Evolutionary conservation across 1,140 invertebrate species (phyloP), one percentile per base, ranked within the genome.

Genomic region (Drosophila ironensis): DNA sequence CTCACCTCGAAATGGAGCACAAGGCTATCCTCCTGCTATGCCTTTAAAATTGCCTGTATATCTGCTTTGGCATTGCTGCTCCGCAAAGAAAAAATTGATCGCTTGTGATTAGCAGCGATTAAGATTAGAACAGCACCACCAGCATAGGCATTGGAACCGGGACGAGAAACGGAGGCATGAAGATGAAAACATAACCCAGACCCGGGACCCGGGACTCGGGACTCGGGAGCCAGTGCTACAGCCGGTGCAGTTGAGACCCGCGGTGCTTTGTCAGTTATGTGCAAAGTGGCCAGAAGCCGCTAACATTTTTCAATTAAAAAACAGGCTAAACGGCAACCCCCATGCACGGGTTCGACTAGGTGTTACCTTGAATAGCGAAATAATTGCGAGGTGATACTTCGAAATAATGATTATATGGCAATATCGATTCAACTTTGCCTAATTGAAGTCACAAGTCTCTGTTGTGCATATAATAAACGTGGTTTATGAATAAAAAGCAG

Each of bases 301-400:
- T 84, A 82, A 84, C 80, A 86, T 86, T 82, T 82, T 82, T 82
- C 78, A 82, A 82, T 82, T 82, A 82, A 82, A 82, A 82, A 48
- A 45, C 77, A 59, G 54, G 68, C 54, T 66, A 66, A 40, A 41
- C 42, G 44, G 37, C 56, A 50, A 30, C 11, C 20, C 33, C 38
- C n/a, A n/a, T 68, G 25, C 4, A 12, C 6, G 22, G 47, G 37
- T 22, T 52, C 77, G 77, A 81, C 61, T 54, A 4, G 8, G 9
- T 5, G 22, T 48, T 81, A 69, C 78, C 74, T n/a, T n/a, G n/a
- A n/a, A n/a, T n/a, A n/a, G n/a, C n/a, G n/a, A n/a, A n/a, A n/a
- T n/a, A n/a, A n/a, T n/a, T n/a, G n/a, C n/a, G n/a, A n/a, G n/a
- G n/a, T n/a, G n/a, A n/a, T n/a, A n/a, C n/a, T n/a, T n/a, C n/a